Percentiles rank a stretch among this genome's conserved stretches.
phyloP scores from a whole-genome alignment of 2,113 vertebrate species.

The Bettongia penicillata region DNA sequence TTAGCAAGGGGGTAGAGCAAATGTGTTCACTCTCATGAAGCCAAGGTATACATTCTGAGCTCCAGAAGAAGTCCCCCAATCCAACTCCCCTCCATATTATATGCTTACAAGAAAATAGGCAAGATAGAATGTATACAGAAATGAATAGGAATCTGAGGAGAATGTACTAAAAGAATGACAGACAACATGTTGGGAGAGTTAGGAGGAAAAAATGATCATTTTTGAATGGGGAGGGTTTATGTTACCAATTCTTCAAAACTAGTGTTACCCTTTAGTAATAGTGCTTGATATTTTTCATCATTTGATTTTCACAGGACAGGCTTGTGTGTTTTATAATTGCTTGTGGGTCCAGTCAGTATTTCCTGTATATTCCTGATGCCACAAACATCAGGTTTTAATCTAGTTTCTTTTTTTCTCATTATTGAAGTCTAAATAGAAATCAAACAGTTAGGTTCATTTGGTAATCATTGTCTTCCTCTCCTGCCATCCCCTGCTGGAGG shows the following conservation, averaged over 20 bases:
- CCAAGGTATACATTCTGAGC: not conserved
- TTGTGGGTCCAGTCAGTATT: not conserved
- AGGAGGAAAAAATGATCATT: not conserved
- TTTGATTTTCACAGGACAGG: not conserved
- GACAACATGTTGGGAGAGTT: not conserved
- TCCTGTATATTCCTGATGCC: not conserved
- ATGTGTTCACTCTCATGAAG: not conserved
- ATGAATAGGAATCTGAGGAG: not conserved
- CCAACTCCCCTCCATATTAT: not conserved
- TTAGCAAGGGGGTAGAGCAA: not conserved
- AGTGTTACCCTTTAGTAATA: not conserved
- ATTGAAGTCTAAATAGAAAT: not conserved
- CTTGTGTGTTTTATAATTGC: constrained; percentile 30
- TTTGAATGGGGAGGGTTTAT: not conserved
- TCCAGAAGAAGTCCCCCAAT: not conserved
- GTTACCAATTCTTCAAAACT: not conserved
- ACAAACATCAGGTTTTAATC: not conserved
- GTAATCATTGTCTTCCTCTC: not conserved
- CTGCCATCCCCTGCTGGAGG: not conserved
- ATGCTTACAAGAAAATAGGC: not conserved
- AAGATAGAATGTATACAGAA: not conserved
- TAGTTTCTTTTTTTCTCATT: not conserved
- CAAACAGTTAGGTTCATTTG: not conserved
- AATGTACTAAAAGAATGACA: not conserved
- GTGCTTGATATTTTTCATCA: not conserved